These are phyloP conservation scores for Pandemis heparana DNA, from an alignment of 2,888 invertebrate genomes.

Conservation along the genomic window DNA sequence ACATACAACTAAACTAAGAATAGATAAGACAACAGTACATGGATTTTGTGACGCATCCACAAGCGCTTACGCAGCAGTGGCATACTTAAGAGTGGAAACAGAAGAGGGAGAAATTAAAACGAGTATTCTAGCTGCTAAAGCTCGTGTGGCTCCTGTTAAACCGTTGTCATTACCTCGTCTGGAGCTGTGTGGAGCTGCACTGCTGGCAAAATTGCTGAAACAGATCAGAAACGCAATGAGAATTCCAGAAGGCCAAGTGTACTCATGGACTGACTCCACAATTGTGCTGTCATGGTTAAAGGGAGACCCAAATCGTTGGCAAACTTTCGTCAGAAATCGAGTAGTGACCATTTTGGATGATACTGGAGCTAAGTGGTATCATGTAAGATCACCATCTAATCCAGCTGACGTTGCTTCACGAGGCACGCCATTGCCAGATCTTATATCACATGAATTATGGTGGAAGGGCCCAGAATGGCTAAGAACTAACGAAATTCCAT, in stretches of 20 bases:
- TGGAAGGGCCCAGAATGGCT: conserved; percentile 29
- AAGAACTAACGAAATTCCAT: conserved; percentile 19
- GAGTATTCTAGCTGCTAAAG: conserved; percentile 26
- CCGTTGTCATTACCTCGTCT: conserved; percentile 28
- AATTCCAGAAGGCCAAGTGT: conserved; percentile 24
- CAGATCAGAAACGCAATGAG: conserved; percentile 40
- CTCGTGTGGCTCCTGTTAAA: conserved; percentile 36
- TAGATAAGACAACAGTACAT: conserved; percentile 35
- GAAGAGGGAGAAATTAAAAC: conserved; percentile 1
- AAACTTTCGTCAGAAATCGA: conserved; percentile 43
- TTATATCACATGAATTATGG: conserved; percentile 35
- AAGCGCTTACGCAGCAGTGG: conserved; percentile 36
- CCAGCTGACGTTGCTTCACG: conserved; percentile 44
- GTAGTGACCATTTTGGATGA: conserved; percentile 35
- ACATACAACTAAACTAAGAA: conserved; percentile 19
- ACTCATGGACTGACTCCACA: conserved; percentile 43
- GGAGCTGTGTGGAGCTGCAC: conserved; percentile 40
- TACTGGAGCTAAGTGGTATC: conserved; percentile 31
- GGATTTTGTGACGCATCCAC: conserved; percentile 40
- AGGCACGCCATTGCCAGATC: conserved; percentile 27
- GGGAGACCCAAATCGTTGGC: conserved; percentile 43
- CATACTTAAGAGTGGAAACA: conserved; percentile 30
- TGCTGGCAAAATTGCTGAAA: conserved; percentile 38
- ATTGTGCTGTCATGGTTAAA: conserved; percentile 43
- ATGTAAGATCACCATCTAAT: conserved; percentile 41